Base-by-base conservation (phyloP, 92 coral and sea anemone genomes). In the Epizoanthus stellaris region DNA sequence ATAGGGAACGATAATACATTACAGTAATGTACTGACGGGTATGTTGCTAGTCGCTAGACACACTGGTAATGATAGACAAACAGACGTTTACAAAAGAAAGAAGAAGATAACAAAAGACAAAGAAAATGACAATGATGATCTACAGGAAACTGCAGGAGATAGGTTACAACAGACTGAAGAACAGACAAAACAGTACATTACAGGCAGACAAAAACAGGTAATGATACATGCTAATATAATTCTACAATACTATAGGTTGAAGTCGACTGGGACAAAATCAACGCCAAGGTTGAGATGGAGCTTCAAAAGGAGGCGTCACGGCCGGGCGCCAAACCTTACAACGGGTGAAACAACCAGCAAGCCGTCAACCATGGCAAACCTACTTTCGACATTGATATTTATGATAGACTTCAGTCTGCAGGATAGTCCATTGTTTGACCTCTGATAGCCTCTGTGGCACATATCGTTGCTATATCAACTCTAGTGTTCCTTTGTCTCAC, bases 321-420 rank as follows among this genome's bases (percentile, higher is more conserved):
- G 57, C 99, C 98, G 20, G 99, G 99, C 1, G 99, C 99, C 57
- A 96, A 94, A 75, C 99, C 99, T 11, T 96, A 96, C 85, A 89
- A 87, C 85, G 95, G 95, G 0, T 94, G 85, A 93, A 14, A 19
- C 4, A 25, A 53, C 56, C 14, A 45, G 0, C 34, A 11, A 20
- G 3, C 16, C 14, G 5, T 21, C n/a, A 16, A 3, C 39, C 15
- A 68, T 5, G 38, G 45, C 52, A 20, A 45, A 20, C 13, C 76
- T 11, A 23, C 20, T 30, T 1, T 11, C 8, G 47, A 70, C 42
- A 70, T 3, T 70, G 76, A 36, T 30, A 42, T 52, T 52, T 11
- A 52, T 52, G 56, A 52, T 2, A 52, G 14, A 9, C 56, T 52
- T 52, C 56, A 52, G 56, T 52, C 56, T 52, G 1, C 56, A 52